Evolutionary conservation across 2,888 invertebrate species (phyloP), one percentile per base, ranked within the genome.

Genomic region (Serrognathus titanus): DNA sequence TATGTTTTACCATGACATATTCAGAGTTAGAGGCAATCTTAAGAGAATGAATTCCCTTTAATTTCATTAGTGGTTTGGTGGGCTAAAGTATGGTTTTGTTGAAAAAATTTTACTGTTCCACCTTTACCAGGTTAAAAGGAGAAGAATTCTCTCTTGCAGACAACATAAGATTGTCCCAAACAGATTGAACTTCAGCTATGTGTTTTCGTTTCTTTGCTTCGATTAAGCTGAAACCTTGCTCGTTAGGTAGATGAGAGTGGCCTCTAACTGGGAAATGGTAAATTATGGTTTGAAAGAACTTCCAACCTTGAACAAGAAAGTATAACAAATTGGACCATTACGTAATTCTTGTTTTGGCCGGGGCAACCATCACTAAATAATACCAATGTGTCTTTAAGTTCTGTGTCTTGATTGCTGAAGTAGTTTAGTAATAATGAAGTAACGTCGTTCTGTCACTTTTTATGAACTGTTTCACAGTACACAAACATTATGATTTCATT

Each of bases 281-380:
- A 12, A 45, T 51, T 31, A 61, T 49, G 16, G 53, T 55, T 31
- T 58, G 48, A 35, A 58, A 50, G 13, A 58, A 31, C 35, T 55
- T 58, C 37, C 55, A 47, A 11, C 45, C 51, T 37, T 59, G 59
- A 36, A 61, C 57, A 12, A 20, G 20, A 43, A 31, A 39, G 48
- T 56, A 54, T 48, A 53, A 53, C n/a, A 40, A 56, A 58, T 39
- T 53, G 51, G 16, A 50, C 7, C 53, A 55, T 53, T 7, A 58
- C 51, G 41, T 58, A 58, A 39, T 60, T 63, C 49, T 59, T 62
- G 48, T 61, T 59, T 54, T 63, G 60, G 38, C 54, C 55, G 12
- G 59, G 56, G 37, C 61, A 59, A n/a, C 59, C 56, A 51, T 59
- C 57, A 53, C 59, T 59, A 20, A 51, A 20, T 36, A 51, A 24